A percentile compares a stretch with the other conserved stretches of the same genome.
Conservation (phyloP, 2,113 vertebrate genomes). For the Galeopterus variegatus region DNA sequence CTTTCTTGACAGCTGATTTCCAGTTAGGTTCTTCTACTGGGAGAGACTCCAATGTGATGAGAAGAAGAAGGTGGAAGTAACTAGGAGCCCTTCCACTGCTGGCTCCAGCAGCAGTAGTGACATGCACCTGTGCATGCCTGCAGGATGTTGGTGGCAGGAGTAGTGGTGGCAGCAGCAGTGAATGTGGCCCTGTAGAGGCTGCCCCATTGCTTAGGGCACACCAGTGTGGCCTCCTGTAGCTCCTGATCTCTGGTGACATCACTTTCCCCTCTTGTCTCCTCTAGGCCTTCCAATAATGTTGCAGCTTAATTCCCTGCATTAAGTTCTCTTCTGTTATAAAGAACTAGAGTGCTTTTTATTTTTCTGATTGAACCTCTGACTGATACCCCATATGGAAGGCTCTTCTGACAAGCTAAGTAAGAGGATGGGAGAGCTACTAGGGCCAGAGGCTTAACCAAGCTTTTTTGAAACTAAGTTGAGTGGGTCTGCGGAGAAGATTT, state of each 20-base stretch:
- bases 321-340: conserved; percentile 21
- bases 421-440: neutral
- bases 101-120: neutral
- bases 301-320: neutral
- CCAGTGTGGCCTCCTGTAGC: neutral
- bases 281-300: fast-evolving
- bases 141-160: neutral
- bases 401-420: neutral
- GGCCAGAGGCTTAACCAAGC: neutral
- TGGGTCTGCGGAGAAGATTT: neutral
- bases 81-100: neutral
- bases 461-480: neutral
- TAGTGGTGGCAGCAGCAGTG: no score
- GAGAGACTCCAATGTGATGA: neutral
- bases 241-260: no score
- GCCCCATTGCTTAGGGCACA: neutral
- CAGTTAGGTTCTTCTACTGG: neutral
- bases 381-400: neutral
- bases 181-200: no score
- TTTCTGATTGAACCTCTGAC: neutral
- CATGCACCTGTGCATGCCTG: neutral
- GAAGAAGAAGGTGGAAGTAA: neutral
- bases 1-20: neutral
- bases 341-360: neutral
- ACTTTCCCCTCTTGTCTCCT: neutral